A percentile compares a stretch with the other conserved stretches of the same genome.
These are phyloP conservation scores for Phyllotis vaccarum DNA, from an alignment of 2,797 vertebrate species.

Conservation along the genomic window DNA sequence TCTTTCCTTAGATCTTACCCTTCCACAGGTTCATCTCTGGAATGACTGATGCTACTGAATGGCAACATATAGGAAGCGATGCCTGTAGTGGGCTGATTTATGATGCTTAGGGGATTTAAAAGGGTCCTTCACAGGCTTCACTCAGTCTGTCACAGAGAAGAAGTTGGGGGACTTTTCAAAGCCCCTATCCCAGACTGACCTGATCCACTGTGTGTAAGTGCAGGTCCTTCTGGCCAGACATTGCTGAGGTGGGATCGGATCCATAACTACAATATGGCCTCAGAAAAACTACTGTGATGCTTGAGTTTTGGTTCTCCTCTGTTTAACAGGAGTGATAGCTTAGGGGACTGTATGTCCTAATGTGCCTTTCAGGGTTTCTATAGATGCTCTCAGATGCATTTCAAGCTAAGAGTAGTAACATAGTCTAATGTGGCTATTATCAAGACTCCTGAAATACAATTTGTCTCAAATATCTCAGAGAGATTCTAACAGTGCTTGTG, in stretches of 20 bases:
- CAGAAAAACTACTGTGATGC: not conserved
- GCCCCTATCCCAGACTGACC: not conserved
- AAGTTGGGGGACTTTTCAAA: not conserved
- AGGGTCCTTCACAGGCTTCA: not conserved
- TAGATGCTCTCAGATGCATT: constrained; percentile 45
- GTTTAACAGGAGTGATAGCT: constrained; percentile 23
- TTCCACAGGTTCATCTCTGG: constrained; percentile 41
- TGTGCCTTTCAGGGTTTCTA: constrained; percentile 20
- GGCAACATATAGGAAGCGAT: constrained; percentile 30
- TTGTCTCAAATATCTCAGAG: not conserved
- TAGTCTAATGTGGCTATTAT: not conserved
- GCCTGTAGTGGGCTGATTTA: constrained; percentile 50
- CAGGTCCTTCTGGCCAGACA: not conserved
- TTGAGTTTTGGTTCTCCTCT: constrained; percentile 28
- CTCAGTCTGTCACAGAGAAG: not conserved
- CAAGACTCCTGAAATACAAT: constrained; percentile 8
- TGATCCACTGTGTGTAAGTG: not conserved
- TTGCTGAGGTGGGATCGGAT: not conserved
- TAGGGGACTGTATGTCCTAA: not conserved
- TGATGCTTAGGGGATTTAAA: not conserved
- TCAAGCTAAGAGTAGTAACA: constrained; percentile 10
- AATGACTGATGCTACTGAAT: constrained; percentile 41
- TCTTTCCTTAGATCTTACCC: constrained; percentile 53
- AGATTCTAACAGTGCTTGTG: not conserved
- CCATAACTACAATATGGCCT: not conserved